phyloP scores from a whole-genome alignment of 2,797 vertebrate species.

The Glossophaga mutica region DNA sequence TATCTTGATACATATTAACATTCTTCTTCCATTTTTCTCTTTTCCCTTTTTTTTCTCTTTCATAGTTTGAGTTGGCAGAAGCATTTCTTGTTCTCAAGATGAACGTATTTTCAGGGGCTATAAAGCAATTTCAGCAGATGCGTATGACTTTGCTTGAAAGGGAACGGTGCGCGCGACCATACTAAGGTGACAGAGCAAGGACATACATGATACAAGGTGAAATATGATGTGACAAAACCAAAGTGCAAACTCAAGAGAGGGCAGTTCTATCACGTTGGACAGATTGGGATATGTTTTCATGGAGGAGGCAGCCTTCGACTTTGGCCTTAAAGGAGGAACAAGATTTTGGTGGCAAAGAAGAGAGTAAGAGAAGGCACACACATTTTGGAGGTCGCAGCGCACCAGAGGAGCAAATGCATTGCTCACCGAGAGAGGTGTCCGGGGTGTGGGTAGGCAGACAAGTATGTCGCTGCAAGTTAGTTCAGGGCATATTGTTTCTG shows the following conservation, averaged over 20 bases:
- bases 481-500: not conserved
- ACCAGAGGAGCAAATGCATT: not conserved
- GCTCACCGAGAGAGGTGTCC: not conserved
- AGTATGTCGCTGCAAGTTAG: not conserved
- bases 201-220: not conserved
- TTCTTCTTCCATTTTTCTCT: not conserved
- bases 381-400: not conserved
- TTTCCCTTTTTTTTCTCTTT: not conserved
- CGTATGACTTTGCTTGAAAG: not conserved
- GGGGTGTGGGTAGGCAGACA: not conserved
- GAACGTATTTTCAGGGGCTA: not conserved
- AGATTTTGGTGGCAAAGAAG: not conserved
- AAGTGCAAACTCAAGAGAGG: not conserved
- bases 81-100: not conserved
- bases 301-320: not conserved
- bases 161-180: not conserved
- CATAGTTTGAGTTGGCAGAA: not conserved
- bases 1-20: not conserved
- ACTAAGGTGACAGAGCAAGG: not conserved
- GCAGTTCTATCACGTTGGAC: rapidly evolving
- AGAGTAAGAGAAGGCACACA: not conserved
- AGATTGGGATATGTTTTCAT: not conserved
- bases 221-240: not conserved
- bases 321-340: not conserved
- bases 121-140: not conserved